These are phyloP conservation scores for Mythimna vitellina DNA, from an alignment of 2,888 invertebrate species.

Conservation along the genomic window DNA sequence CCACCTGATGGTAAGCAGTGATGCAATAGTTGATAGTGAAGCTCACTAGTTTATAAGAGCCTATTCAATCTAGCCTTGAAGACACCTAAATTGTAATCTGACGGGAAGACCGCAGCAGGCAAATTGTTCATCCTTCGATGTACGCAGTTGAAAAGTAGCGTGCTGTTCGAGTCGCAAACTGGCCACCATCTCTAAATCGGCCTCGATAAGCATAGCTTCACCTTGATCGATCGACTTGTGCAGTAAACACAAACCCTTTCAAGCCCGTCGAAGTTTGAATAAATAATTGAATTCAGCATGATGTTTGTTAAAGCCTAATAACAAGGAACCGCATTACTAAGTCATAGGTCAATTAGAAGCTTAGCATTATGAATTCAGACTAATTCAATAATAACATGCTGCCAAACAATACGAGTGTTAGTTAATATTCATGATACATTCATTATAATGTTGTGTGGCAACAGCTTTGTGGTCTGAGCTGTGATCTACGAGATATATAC, in stretches of 20 bases:
- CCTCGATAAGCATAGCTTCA: neutral
- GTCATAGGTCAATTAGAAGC: conserved; percentile 54
- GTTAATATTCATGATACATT: conserved; percentile 51
- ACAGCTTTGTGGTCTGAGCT: conserved; percentile 15
- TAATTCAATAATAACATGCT: conserved; percentile 52
- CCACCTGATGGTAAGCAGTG: too few relatives aligned
- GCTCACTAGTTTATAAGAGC: too few relatives aligned
- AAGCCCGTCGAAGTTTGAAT: neutral
- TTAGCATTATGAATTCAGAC: conserved; percentile 48
- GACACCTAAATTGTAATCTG: too few relatives aligned
- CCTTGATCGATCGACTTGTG: neutral
- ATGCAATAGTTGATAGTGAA: too few relatives aligned
- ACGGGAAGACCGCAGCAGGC: too few relatives aligned
- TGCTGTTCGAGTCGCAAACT: neutral
- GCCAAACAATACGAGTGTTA: conserved; percentile 40
- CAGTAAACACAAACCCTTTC: neutral
- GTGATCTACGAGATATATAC: neutral
- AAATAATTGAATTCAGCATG: neutral
- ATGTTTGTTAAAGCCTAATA: conserved; percentile 13
- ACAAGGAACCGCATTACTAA: conserved; percentile 21
- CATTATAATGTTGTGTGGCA: conserved; percentile 28
- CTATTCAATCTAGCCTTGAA: too few relatives aligned
- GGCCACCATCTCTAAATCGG: neutral
- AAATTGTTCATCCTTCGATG: too few relatives aligned
- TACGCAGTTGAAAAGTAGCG: neutral